Evolutionary conservation across 2,797 vertebrate species (phyloP).

Genomic region (Lutra lutra): DNA sequence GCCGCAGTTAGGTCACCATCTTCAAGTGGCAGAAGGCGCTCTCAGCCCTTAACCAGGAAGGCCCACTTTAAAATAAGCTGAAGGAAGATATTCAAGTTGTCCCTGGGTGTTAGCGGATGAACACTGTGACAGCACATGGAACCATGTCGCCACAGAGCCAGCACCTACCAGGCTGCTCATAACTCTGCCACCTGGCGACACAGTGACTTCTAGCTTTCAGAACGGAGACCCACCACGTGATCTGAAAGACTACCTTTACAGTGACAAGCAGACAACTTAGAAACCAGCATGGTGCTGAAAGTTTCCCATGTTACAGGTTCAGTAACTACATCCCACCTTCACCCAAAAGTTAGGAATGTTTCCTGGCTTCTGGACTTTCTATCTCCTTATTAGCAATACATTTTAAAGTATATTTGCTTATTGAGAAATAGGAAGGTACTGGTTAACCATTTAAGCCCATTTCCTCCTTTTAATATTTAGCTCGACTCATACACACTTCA

Average conservation of each 20-base stretch:
- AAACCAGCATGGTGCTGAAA: neutral
- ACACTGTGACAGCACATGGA: neutral
- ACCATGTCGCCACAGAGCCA: neutral
- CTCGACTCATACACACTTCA: neutral
- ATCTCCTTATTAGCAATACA: neutral
- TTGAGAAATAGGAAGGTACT: neutral
- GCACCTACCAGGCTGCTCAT: neutral
- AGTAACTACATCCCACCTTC: neutral
- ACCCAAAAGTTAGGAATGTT: neutral
- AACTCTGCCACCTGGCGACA: neutral
- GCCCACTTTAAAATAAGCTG: neutral
- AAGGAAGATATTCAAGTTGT: neutral
- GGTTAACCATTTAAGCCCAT: neutral
- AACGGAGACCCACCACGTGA: neutral
- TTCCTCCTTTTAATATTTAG: neutral
- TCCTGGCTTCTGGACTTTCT: neutral
- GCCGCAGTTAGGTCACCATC: neutral
- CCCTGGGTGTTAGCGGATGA: neutral
- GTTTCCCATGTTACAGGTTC: neutral
- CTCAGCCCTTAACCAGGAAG: neutral
- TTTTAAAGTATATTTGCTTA: neutral
- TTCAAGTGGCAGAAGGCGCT: neutral
- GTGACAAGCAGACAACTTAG: neutral
- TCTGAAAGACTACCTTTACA: neutral
- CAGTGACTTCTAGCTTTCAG: neutral